Evolutionary conservation across 2,113 vertebrate genomes (phyloP).

Genomic region (Antechinus flavipes): DNA sequence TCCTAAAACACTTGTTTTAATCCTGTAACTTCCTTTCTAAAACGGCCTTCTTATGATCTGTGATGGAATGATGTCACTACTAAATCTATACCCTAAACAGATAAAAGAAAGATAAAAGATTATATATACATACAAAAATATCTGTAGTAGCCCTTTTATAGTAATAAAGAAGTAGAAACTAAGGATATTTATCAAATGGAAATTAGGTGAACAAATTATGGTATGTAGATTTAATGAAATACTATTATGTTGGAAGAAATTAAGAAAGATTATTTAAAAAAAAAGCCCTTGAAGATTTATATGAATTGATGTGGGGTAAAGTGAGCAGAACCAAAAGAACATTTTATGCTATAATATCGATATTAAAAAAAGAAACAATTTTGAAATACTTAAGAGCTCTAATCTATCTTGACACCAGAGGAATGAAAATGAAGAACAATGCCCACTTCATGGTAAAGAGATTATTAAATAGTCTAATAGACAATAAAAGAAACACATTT

Average conservation of each 20-base stretch:
- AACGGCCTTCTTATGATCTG: not conserved
- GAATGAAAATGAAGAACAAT: not conserved
- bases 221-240: not conserved
- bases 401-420: not conserved
- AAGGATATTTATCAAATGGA: not conserved
- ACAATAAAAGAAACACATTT: not conserved
- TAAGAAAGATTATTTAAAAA: not conserved
- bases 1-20: not conserved
- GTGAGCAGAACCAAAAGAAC: not conserved
- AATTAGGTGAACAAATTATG: not conserved
- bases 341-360: not conserved
- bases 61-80: not conserved
- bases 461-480: not conserved
- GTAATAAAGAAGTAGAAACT: not conserved
- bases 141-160: not conserved
- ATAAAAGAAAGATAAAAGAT: not conserved
- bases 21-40: not conserved
- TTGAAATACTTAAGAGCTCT: not conserved
- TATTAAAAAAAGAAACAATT: not conserved
- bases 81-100: not conserved
- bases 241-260: not conserved
- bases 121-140: not conserved
- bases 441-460: too few species aligned
- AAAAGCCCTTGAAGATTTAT: not conserved
- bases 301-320: not conserved